phyloP scores from a whole-genome alignment of 2,888 invertebrate species.

The Pollenia griseotomentosa region DNA sequence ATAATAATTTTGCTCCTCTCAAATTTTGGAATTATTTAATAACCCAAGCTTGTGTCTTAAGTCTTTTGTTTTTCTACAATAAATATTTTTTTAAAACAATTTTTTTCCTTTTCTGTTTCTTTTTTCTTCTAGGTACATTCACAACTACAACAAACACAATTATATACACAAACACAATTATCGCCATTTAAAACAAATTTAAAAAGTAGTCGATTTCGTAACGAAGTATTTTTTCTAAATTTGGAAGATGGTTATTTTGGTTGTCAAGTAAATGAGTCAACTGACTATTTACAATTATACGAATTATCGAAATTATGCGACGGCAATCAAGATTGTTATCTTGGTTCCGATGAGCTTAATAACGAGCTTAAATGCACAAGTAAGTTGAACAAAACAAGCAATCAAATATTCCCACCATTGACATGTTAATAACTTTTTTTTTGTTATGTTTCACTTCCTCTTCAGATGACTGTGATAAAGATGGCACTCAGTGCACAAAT shows the following conservation, averaged over 20 bases:
- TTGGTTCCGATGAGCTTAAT: slow-evolving; percentile 95
- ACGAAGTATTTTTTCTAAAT: slow-evolving; percentile 98
- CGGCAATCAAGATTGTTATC: slow-evolving; percentile 94
- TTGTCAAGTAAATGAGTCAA: slow-evolving; percentile 98
- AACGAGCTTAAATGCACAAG: slow-evolving; percentile 97
- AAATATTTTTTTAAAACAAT: not conserved
- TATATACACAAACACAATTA: slow-evolving; percentile 85
- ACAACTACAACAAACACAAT: slow-evolving; percentile 85
- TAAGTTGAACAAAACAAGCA: slow-evolving; percentile 84
- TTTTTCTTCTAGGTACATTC: slow-evolving; percentile 84
- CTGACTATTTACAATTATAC: slow-evolving; percentile 96
- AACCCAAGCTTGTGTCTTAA: slow-evolving; percentile 9
- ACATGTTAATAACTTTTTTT: slow-evolving; percentile 26
- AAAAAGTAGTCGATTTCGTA: slow-evolving; percentile 87
- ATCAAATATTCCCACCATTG: not conserved
- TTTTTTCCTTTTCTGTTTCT: slow-evolving; percentile 48
- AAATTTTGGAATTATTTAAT: too few relatives aligned
- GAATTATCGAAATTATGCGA: slow-evolving; percentile 98
- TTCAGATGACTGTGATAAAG: slow-evolving; percentile 95
- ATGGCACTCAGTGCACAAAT: slow-evolving; percentile 95
- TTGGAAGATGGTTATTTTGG: slow-evolving; percentile 98
- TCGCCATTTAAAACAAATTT: slow-evolving; percentile 86
- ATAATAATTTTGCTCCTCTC: too few relatives aligned
- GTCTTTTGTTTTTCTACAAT: not conserved
- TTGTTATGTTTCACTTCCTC: slow-evolving; percentile 44